Base-by-base conservation (phyloP, 2,888 invertebrate genomes). In the Eupeodes latifasciatus region DNA sequence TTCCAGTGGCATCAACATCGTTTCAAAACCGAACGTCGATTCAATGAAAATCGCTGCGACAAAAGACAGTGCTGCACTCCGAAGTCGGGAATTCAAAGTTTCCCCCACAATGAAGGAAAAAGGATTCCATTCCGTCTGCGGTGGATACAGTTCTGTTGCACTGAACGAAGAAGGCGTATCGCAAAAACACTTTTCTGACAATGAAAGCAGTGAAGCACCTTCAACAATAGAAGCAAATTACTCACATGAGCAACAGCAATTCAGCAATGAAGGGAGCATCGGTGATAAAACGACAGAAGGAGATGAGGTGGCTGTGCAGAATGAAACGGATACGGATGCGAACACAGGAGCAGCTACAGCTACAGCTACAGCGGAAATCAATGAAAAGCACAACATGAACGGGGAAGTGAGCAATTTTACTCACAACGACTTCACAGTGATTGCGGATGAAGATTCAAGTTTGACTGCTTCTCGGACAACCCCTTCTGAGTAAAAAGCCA, bases 141-240 rank as follows among this genome's bases (percentile, higher is more conserved):
- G 85, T 85, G 81, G 67, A 77, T 78, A 74, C 49, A 81, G 61
- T 55, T 53, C 36, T 71, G 36, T 69, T 67, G 81, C 78, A 72
- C 40, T 44, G 51, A 47, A 69, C 40, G 82, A 51, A 44, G 74
- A 49, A 64, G 72, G 74, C 44, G 27, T 47, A 61, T 74, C 61
- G 49, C 66, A 66, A 40, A 69, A 64, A 40, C 81, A 81, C 34
- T 55, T 36, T 40, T 69, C 67, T 57, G 53, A 27, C 53, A 10
- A 44, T 57, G 40, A 69, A 69, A 79, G 61, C 49, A 82, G 69
- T 64, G 64, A 82, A 79, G 78, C 51, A 79, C 79, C 64, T 75
- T 75, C 75, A 79, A 86, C 86, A 86, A 86, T 86, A 82, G 86
- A 69, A 79, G 79, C 86, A 82, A 86, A 86, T 86, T 86, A 79